Evolutionary conservation across 2,888 invertebrate species (phyloP).

Genomic region (Cylindroiulus punctatus): DNA sequence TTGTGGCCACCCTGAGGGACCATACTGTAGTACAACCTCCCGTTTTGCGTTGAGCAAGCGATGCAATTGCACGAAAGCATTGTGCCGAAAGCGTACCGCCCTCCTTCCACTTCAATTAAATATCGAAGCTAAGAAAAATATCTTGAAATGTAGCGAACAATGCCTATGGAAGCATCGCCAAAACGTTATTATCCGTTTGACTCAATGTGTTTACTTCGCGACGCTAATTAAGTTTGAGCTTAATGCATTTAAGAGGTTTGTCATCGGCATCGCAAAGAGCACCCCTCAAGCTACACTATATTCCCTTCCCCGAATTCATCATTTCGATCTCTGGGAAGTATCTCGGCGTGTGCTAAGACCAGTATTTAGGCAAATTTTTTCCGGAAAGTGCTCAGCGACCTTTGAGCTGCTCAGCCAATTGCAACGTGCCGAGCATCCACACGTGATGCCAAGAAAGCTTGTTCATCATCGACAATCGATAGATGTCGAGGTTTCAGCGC

Average conservation of each 20-base stretch:
- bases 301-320: background rate
- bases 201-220: background rate
- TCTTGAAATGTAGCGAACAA: background rate
- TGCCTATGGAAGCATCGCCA: background rate
- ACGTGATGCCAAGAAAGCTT: background rate
- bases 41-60: too few species aligned
- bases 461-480: background rate
- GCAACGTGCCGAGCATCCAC: background rate
- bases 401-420: background rate
- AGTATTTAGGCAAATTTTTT: background rate
- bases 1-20: too few species aligned
- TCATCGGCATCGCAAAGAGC: background rate
- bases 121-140: background rate
- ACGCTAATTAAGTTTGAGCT: background rate
- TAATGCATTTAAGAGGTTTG: background rate
- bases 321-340: background rate
- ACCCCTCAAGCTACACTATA: background rate
- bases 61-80: too few species aligned
- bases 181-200: background rate
- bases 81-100: too few species aligned
- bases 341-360: background rate
- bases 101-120: background rate
- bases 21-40: too few species aligned
- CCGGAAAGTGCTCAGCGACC: background rate
- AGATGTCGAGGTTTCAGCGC: conserved; percentile 8